Conservation (phyloP, 2,113 vertebrate genomes). For the Hipposideros armiger region DNA sequence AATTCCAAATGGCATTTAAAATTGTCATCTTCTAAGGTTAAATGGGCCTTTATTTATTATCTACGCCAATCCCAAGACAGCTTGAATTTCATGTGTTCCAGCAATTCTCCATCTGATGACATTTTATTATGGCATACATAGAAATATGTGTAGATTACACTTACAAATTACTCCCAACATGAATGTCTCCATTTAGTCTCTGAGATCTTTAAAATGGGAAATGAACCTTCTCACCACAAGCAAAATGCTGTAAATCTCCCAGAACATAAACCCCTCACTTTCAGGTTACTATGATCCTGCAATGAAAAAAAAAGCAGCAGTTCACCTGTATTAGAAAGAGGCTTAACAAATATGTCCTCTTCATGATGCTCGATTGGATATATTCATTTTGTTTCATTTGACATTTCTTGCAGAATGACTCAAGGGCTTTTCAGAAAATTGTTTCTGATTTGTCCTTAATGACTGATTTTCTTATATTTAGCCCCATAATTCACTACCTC, state of each 20-base stretch:
- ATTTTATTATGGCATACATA: slow-evolving; percentile 70
- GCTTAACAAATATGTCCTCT: slow-evolving; percentile 46
- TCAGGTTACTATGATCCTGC: slow-evolving; percentile 16
- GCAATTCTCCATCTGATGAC: slow-evolving; percentile 48
- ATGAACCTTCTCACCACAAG: slow-evolving; percentile 31
- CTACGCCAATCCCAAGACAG: background rate
- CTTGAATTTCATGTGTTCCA: slow-evolving; percentile 46
- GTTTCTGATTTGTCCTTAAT: slow-evolving; percentile 58
- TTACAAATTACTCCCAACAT: slow-evolving; percentile 56
- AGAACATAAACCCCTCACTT: slow-evolving; percentile 45
- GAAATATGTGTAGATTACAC: slow-evolving; percentile 57
- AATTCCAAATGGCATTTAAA: slow-evolving; percentile 70
- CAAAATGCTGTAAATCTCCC: slow-evolving; percentile 28
- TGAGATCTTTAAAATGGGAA: slow-evolving; percentile 68
- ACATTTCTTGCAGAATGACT: slow-evolving; percentile 62
- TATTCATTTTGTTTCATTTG: slow-evolving; percentile 53
- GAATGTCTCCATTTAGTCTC: slow-evolving; percentile 45
- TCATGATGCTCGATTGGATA: background rate
- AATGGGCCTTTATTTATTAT: slow-evolving; percentile 62
- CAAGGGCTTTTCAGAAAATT: slow-evolving; percentile 58
- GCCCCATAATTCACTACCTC: background rate
- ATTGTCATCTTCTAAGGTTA: slow-evolving; percentile 55
- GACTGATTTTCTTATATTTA: slow-evolving; percentile 56
- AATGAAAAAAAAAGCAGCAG: slow-evolving; percentile 20
- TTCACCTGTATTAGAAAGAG: slow-evolving; percentile 28